Percentiles rank a stretch among this genome's conserved stretches.
Evolutionary conservation across 2,797 vertebrate genomes (phyloP).

Genomic region (Bovichtus diacanthus): DNA sequence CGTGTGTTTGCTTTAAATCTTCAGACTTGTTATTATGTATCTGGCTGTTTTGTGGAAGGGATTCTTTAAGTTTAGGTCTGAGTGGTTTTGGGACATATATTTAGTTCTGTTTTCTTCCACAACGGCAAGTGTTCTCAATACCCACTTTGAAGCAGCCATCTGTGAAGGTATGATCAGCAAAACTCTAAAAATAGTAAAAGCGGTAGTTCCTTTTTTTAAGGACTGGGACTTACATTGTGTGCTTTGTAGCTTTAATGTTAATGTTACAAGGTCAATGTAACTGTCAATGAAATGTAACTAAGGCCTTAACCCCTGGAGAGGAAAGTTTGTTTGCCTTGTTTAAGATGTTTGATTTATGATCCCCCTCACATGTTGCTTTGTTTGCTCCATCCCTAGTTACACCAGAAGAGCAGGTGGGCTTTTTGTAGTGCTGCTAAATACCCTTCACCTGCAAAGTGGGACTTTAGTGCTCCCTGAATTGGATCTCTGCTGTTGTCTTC

Average conservation of each 20-base stretch:
- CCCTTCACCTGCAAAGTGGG: constrained; percentile 32
- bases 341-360: constrained; percentile 37
- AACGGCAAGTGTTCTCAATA: background rate
- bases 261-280: constrained; percentile 39
- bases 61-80: background rate
- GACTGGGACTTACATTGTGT: background rate
- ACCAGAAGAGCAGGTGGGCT: constrained; percentile 52
- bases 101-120: background rate
- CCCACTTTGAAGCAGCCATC: background rate
- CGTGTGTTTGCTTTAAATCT: background rate
- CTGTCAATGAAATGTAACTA: constrained; percentile 22
- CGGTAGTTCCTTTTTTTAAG: background rate
- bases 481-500: background rate
- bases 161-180: background rate
- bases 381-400: constrained; percentile 21
- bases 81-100: background rate
- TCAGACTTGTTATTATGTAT: background rate
- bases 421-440: constrained; percentile 47
- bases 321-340: constrained; percentile 36
- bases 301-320: constrained; percentile 20
- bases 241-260: constrained; percentile 11
- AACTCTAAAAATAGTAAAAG: background rate
- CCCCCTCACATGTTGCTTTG: constrained; percentile 45
- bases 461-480: background rate
- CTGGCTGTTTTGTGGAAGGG: background rate